A percentile compares a stretch with the other conserved stretches of the same genome.
These are phyloP conservation scores for Morone saxatilis DNA, from an alignment of 2,113 vertebrate species.

Conservation along the genomic window DNA sequence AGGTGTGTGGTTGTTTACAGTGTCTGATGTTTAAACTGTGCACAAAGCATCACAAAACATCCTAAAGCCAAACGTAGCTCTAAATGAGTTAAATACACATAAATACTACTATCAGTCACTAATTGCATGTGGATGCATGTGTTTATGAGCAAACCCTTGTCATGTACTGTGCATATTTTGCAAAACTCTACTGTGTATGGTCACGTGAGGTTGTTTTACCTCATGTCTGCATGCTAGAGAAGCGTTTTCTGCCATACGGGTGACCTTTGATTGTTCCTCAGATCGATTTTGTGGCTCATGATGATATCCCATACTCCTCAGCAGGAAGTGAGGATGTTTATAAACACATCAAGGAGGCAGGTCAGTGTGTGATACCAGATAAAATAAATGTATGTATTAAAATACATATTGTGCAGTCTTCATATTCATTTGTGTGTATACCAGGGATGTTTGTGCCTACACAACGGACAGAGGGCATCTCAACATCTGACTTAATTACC, in stretches of 20 bases:
- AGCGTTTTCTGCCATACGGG: slow-evolving; percentile 23
- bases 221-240: slow-evolving; percentile 10
- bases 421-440: background rate
- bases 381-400: background rate
- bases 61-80: too few species aligned
- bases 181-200: too few species aligned
- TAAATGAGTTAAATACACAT: too few species aligned
- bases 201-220: too few species aligned
- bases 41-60: background rate
- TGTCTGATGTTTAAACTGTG: background rate
- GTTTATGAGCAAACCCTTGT: too few species aligned
- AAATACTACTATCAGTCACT: too few species aligned
- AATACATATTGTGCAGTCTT: background rate
- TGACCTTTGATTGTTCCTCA: slow-evolving; percentile 76
- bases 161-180: too few species aligned
- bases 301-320: slow-evolving; percentile 99
- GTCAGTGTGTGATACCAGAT: slow-evolving; percentile 77
- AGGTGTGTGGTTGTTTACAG: slow-evolving; percentile 81
- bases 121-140: too few species aligned
- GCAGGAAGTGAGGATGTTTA: slow-evolving; percentile 99
- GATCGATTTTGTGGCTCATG: slow-evolving; percentile 99
- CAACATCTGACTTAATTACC: slow-evolving; percentile 97
- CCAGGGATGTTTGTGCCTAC: slow-evolving; percentile 98
- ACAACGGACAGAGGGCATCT: slow-evolving; percentile 97
- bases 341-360: slow-evolving; percentile 99